Conservation (phyloP, 2,113 vertebrate species). For the Ciconia stormi region DNA sequence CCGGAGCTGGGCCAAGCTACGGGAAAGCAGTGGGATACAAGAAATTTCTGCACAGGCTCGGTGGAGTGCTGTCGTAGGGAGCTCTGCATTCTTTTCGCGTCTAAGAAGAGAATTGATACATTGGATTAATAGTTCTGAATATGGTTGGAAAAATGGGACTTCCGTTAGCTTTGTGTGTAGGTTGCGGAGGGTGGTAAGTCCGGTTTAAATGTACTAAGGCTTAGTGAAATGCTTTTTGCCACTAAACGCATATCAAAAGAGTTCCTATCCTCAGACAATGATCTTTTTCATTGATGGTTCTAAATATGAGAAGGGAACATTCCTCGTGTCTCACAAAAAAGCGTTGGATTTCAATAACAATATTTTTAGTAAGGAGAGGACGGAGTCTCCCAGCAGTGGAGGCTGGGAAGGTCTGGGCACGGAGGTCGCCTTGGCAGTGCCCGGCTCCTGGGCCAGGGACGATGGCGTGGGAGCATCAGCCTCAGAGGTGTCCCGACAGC, state of each 20-base stretch:
- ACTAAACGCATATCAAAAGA: fast-evolving
- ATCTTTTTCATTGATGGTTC: background rate
- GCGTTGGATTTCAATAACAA: fast-evolving
- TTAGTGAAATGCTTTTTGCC: background rate
- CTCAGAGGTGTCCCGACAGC: fast-evolving
- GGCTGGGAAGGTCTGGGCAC: too few species aligned
- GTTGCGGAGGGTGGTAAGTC: background rate
- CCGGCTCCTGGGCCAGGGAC: background rate
- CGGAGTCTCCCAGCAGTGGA: background rate
- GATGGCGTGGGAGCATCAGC: fast-evolving
- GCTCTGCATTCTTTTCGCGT: background rate
- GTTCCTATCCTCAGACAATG: background rate
- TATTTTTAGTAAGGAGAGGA: background rate
- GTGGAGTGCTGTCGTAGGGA: background rate
- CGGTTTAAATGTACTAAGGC: fast-evolving
- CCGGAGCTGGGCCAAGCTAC: background rate
- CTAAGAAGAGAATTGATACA: background rate
- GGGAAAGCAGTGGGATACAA: background rate
- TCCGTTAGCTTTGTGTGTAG: fast-evolving
- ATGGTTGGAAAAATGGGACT: background rate
- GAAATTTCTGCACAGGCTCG: background rate
- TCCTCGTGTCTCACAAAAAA: background rate
- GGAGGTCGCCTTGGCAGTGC: too few species aligned
- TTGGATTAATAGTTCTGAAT: background rate
- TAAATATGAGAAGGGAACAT: background rate